Conservation (phyloP, 2,888 invertebrate genomes). For the Petrolisthes manimaculis region DNA sequence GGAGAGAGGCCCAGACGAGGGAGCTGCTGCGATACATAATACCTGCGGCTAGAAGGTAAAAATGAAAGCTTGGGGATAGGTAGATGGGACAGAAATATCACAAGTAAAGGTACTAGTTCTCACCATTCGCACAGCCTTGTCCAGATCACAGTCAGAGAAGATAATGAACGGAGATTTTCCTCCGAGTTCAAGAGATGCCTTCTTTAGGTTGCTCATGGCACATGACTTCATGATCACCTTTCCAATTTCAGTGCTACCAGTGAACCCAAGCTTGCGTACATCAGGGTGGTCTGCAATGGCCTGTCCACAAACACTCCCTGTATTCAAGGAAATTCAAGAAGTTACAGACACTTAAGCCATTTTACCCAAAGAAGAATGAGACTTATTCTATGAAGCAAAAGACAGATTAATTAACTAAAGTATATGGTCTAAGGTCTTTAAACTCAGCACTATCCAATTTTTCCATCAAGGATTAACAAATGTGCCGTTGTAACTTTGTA, state of each 20-base stretch:
- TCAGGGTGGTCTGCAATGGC: constrained; percentile 87
- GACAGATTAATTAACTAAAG: too few relatives aligned
- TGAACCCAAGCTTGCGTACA: constrained; percentile 94
- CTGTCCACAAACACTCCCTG: constrained; percentile 83
- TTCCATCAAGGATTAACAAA: too few relatives aligned
- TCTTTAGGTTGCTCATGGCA: constrained; percentile 91
- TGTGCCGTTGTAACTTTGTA: too few relatives aligned
- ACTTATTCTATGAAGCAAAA: too few relatives aligned
- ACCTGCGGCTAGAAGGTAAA: too few relatives aligned
- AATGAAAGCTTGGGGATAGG: background rate
- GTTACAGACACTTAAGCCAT: too few relatives aligned
- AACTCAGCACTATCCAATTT: too few relatives aligned
- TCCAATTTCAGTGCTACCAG: constrained; percentile 94
- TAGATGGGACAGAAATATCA: background rate
- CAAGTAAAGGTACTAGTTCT: constrained; percentile 67
- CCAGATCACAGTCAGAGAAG: constrained; percentile 93
- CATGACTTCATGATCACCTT: constrained; percentile 92
- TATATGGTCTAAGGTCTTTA: too few relatives aligned
- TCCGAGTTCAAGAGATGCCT: constrained; percentile 92
- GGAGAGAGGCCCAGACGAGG: background rate
- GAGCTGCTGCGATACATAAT: background rate
- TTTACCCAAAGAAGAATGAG: too few relatives aligned
- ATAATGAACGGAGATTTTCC: constrained; percentile 96
- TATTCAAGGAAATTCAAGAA: background rate
- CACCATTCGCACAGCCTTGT: constrained; percentile 90